phyloP scores from a whole-genome alignment of 2,888 invertebrate species.

The Ornithoptera priamus region DNA sequence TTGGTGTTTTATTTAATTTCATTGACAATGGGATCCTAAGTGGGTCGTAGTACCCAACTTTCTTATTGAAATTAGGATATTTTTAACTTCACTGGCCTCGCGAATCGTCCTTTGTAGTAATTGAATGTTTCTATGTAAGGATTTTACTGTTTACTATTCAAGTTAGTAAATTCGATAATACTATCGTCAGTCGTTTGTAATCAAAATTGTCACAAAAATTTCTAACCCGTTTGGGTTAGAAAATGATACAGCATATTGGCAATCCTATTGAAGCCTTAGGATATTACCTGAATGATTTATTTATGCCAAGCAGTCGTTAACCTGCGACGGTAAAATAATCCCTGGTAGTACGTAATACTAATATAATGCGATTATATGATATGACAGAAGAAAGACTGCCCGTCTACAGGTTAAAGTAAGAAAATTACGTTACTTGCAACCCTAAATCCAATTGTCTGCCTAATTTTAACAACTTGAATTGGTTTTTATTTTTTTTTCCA shows the following conservation, averaged over 20 bases:
- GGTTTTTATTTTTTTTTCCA: not conserved
- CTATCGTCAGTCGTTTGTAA: not conserved
- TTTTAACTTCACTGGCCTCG: no score
- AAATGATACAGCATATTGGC: not conserved
- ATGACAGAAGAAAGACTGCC: not conserved
- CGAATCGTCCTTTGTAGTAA: no score
- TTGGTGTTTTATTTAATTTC: no score
- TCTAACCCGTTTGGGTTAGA: not conserved
- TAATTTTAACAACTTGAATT: slow-evolving; percentile 1
- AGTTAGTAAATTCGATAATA: not conserved
- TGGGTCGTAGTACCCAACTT: no score
- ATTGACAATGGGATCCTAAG: no score
- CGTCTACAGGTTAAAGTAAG: slow-evolving; percentile 1
- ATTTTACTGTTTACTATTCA: not conserved
- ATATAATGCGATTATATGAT: slow-evolving; percentile 22
- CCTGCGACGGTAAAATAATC: slow-evolving; percentile 10
- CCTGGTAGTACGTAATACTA: slow-evolving; percentile 13
- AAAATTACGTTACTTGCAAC: slow-evolving; percentile 16
- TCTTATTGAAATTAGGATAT: no score
- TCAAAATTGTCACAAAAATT: not conserved
- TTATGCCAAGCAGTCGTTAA: slow-evolving; percentile 9
- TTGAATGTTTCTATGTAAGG: no score
- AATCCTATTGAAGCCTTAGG: slow-evolving; percentile 14
- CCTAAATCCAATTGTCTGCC: slow-evolving; percentile 4
- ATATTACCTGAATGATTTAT: slow-evolving; percentile 12